A percentile compares a stretch with the other conserved stretches of the same genome.
These are phyloP conservation scores for Anguilla japonica DNA, from an alignment of 2,113 vertebrate genomes.

Conservation along the genomic window DNA sequence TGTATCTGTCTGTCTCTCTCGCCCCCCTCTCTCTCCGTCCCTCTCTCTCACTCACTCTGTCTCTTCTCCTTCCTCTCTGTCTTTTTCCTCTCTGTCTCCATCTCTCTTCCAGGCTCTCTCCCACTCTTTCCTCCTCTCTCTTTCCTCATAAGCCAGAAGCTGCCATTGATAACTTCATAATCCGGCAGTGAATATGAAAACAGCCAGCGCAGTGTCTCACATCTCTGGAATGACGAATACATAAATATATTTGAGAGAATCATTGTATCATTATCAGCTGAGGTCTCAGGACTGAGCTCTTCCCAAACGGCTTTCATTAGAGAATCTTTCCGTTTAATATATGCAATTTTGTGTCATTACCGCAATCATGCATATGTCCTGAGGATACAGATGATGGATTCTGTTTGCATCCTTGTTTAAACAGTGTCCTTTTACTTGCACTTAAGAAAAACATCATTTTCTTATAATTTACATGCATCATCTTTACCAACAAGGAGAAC, in stretches of 20 bases:
- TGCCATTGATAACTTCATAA: constrained; percentile 32
- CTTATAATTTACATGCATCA: background rate
- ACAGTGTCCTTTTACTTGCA: no score
- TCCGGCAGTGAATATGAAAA: background rate
- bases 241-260: constrained; percentile 45
- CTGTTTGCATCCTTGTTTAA: background rate
- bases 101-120: background rate
- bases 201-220: constrained; percentile 13
- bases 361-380: constrained; percentile 59
- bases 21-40: background rate
- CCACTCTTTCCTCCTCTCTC: constrained; percentile 27
- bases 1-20: constrained; percentile 41
- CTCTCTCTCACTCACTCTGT: no score
- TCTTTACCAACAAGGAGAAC: background rate
- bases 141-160: background rate
- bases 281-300: constrained; percentile 41
- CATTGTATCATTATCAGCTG: constrained; percentile 46
- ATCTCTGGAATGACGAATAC: constrained; percentile 44
- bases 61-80: no score
- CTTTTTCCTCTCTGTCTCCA: no score
- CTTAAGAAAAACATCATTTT: no score
- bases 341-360: constrained; percentile 57
- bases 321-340: constrained; percentile 52
- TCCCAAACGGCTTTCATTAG: constrained; percentile 48
- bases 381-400: constrained; percentile 43